Base-by-base conservation (phyloP, 2,797 vertebrate species). In the Philypnodon macrostomus region DNA sequence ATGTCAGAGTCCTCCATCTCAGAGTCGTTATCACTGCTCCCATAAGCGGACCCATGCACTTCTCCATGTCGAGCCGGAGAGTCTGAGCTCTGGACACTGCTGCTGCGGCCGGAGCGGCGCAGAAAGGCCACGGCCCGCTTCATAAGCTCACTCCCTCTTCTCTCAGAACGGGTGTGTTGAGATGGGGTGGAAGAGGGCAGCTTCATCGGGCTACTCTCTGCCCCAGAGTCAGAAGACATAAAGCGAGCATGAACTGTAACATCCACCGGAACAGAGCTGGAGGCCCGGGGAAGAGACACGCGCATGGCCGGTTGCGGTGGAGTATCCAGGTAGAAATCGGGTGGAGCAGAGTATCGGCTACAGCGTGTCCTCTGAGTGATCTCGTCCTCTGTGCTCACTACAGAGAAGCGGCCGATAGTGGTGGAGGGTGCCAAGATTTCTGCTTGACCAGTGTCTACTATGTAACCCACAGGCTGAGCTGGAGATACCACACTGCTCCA, bases 11-110 rank as follows among this genome's bases (percentile, higher is more conserved):
- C 96, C 73, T 99, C 97, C 64, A 96, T 91, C 72, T 99, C 97
- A 0, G 97, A 99, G 83, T 98, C 96, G 1, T 98, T 98, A 74
- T 99, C 96, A 0, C 97, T 99, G 90, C 96, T 99, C 83, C 91
- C 88, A 46, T 95, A 98, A 0, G 95, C 94, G 0, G 95, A 95
- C 66, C 87, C 87, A 0, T 74, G 80, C 18, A 84, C 36, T 0
- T 87, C 81, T 0, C 87, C 90, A n/a, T 91, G 92, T 11, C 87
- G 84, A 0, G 82, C 86, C 0, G 92, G 91, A 0, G 92, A 94
- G 48, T 95, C 93, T 0, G 89, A 92, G 64, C 89, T 92, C 15
- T 93, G 92, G 0, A 92, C 87, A 4, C 90, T 86, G 11, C 89
- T 87, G 12, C 90, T 89, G 62, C 92, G 91, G 1, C 92, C 90